Conservation (phyloP, 2,888 invertebrate species). For the Ophion slaviceki region DNA sequence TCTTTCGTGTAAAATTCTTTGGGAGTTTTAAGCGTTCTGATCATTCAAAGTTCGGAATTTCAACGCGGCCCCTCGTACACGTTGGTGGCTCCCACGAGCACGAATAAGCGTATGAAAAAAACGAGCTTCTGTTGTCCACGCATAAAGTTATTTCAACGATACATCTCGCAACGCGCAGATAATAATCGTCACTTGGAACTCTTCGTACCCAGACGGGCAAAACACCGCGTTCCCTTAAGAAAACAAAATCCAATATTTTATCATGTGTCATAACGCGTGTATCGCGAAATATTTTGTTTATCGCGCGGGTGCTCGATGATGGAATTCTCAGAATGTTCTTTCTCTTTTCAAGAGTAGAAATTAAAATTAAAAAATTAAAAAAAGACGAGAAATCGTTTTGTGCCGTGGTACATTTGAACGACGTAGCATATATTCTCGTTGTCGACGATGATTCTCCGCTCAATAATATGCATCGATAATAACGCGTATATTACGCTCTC, state of each 20-base stretch:
- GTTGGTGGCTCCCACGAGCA: too few relatives aligned
- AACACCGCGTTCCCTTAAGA: not conserved
- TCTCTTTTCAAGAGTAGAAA: not conserved
- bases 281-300: conserved; percentile 3
- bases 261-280: not conserved
- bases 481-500: conserved; percentile 47
- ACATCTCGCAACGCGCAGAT: not conserved
- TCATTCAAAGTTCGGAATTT: too few relatives aligned
- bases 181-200: not conserved
- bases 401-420: conserved; percentile 20
- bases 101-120: not conserved
- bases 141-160: not conserved
- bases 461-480: conserved; percentile 54
- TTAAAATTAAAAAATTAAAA: not conserved
- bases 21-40: too few relatives aligned
- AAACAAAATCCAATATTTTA: conserved; percentile 3
- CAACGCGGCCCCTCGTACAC: too few relatives aligned
- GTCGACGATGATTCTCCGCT: conserved; percentile 51
- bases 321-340: not conserved
- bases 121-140: not conserved
- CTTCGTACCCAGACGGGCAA: not conserved
- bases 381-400: not conserved
- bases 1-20: too few relatives aligned
- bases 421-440: conserved; percentile 25
- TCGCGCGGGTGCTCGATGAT: not conserved